Conservation (phyloP, 2,888 invertebrate genomes). For the Cotesia congregata region DNA sequence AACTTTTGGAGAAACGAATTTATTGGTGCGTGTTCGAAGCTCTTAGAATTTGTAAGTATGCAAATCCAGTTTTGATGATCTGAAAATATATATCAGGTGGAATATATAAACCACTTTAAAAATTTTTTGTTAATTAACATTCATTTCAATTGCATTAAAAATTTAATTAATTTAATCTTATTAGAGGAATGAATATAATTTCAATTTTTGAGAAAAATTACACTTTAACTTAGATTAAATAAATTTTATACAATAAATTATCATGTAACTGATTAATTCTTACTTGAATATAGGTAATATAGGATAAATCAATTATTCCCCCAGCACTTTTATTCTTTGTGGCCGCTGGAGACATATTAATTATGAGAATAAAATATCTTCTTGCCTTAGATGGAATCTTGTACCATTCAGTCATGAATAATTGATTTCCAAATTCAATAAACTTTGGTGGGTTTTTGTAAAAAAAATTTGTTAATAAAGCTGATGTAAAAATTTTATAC, state of each 20-base stretch:
- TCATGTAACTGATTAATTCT: background rate
- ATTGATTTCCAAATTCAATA: conserved; percentile 35
- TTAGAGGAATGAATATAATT: too few species aligned
- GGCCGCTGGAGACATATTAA: conserved; percentile 39
- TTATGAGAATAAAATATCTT: conserved; percentile 39
- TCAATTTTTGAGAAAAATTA: too few species aligned
- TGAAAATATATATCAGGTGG: background rate
- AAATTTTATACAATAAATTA: background rate
- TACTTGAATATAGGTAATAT: conserved; percentile 51
- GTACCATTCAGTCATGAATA: conserved; percentile 46
- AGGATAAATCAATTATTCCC: conserved; percentile 44
- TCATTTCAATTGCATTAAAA: too few species aligned
- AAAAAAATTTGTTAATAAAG: too few species aligned
- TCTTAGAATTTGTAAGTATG: background rate
- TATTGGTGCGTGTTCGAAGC: background rate
- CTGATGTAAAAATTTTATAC: too few species aligned
- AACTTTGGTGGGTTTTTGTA: conserved; percentile 28
- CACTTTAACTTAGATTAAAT: too few species aligned
- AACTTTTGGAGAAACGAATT: too few species aligned
- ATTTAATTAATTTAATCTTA: too few species aligned
- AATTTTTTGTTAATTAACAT: too few species aligned
- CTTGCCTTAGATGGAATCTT: conserved; percentile 35
- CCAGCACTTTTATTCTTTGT: conserved; percentile 45
- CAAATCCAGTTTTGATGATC: background rate
- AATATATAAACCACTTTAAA: too few species aligned